Percentiles rank a stretch among this genome's conserved stretches.
These are phyloP conservation scores for Oxyteleia sp. DNA, from an alignment of 2,888 invertebrate species.

Conservation along the genomic window DNA sequence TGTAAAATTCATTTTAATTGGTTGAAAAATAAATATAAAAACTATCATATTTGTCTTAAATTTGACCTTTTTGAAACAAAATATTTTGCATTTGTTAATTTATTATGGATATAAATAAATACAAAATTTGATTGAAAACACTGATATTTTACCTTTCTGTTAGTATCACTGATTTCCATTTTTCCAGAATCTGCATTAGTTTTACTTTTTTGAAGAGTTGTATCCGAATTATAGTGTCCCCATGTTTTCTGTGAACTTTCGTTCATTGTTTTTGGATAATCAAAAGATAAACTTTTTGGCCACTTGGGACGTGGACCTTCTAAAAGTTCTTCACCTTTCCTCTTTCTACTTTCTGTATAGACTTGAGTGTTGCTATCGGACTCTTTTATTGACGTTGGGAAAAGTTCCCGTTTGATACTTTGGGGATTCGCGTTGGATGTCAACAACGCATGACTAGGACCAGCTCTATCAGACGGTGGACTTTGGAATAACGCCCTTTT, in stretches of 20 bases:
- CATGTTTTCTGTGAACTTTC: conserved; percentile 5
- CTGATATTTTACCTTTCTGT: conserved; percentile 89
- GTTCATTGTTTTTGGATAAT: conserved; percentile 82
- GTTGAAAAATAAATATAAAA: no score
- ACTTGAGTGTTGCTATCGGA: conserved; percentile 77
- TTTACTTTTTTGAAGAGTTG: conserved; percentile 76
- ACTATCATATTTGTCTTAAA: no score
- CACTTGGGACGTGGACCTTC: conserved; percentile 83
- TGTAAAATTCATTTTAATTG: no score
- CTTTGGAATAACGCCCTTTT: conserved; percentile 93
- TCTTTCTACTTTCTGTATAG: conserved; percentile 80
- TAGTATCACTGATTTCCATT: conserved; percentile 89
- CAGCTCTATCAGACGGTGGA: conserved; percentile 88
- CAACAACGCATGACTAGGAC: conserved; percentile 83
- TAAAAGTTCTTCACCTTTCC: conserved; percentile 84
- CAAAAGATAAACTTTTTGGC: conserved; percentile 89
- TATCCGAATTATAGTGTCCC: conserved; percentile 80
- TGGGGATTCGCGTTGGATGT: conserved; percentile 86
- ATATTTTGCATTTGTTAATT: no score
- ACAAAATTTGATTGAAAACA: no score
- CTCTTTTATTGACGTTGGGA: conserved; percentile 90
- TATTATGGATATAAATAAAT: background rate
- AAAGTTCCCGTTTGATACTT: conserved; percentile 91
- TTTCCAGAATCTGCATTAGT: conserved; percentile 73
- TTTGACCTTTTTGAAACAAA: no score